Conservation (phyloP, 1,140 invertebrate species). For the Neodiprion fabricii region DNA sequence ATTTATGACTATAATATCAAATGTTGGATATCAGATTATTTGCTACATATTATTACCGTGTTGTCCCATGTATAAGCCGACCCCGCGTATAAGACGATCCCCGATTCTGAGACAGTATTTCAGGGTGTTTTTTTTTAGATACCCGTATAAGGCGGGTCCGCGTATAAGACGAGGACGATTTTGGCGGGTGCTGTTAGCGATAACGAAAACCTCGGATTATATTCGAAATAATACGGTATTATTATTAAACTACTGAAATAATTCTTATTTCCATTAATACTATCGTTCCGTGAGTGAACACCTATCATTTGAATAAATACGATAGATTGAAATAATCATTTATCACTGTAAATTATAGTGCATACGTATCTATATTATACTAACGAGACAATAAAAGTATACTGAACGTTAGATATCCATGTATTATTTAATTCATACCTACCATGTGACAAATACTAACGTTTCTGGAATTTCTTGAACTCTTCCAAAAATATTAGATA, state of each 20-base stretch:
- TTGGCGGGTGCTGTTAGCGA: no score
- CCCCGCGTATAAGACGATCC: no score
- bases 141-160: not conserved
- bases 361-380: constrained; percentile 16
- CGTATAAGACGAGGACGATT: no score
- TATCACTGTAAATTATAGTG: constrained; percentile 17
- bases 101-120: no score
- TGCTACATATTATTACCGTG: not conserved
- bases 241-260: not conserved
- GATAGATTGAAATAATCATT: constrained; percentile 6
- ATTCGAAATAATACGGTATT: not conserved
- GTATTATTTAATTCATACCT: not conserved
- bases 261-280: not conserved
- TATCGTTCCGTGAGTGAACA: not conserved
- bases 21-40: not conserved
- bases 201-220: no score
- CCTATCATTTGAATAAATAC: not conserved
- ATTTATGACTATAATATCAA: not conserved
- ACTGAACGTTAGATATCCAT: constrained; percentile 10
- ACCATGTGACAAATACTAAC: no score
- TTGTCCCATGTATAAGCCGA: not conserved
- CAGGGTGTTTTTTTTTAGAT: not conserved
- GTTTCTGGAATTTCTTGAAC: no score
- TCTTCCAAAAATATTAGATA: no score
- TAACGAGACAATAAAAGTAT: constrained; percentile 20